Evolutionary conservation across 2,888 invertebrate genomes (phyloP), one percentile per base, ranked within the genome.

Genomic region (Drosophila anomelani): DNA sequence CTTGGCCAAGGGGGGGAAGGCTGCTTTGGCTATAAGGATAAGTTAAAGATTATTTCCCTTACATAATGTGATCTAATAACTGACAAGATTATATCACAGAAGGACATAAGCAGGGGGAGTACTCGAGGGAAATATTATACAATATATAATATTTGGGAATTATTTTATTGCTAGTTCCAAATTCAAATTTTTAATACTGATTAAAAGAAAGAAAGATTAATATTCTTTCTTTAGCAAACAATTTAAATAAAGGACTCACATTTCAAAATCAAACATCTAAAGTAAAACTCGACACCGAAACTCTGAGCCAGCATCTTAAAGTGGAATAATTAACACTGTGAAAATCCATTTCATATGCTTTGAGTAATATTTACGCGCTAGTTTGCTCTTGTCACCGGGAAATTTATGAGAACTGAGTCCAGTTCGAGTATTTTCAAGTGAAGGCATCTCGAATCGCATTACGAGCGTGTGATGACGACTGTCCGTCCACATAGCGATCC

Each of bases 281-380:
- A 20, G 3, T 70, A 56, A 26, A 80, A 81, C 66, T 29, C 39
- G 77, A 81, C 57, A 59, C 81, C 36, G 23, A 58, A 41, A 53
- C 54, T 46, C 44, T 34, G 17, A 29, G 3, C 20, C 34, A 39
- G 10, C 38, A 54, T 77, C 68, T 77, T 73, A 60, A 80, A 80
- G 57, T 36, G 17, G 23, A 32, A 20, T 29, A 68, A 68, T 57
- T 68, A 58, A 39, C 66, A 72, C 77, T 80, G 78, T 75, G 51
- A 58, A 70, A 78, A 84, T 77, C 55, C 70, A 79, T 84, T 86
- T 79, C 34, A 47, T 43, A 70, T 71, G 77, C 81, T 73, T 71
- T 80, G 70, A 79, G 79, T 85, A 80, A 75, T 87, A 75, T 82
- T 81, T 84, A 77, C 73, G 59, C 80, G 64, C 76, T 62, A 63